These are phyloP conservation scores for Pseudorectes ferrugineus DNA, from an alignment of 2,113 vertebrate genomes.

Conservation along the genomic window DNA sequence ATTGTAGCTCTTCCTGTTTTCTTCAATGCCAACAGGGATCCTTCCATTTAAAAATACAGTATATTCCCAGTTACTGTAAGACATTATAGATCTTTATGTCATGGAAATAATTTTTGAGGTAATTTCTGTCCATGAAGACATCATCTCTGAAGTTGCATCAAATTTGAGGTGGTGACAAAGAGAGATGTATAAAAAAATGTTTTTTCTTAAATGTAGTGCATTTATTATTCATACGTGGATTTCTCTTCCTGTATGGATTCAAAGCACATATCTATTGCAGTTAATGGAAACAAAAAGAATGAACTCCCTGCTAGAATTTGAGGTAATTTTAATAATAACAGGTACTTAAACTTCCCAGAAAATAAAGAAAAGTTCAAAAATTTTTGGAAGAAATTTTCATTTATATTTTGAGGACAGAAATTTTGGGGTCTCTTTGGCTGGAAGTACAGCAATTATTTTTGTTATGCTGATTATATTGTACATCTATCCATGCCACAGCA, in stretches of 20 bases:
- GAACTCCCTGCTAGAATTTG: neutral
- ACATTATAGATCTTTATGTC: neutral
- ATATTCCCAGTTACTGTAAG: neutral
- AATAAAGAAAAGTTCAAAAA: neutral
- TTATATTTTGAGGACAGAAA: neutral
- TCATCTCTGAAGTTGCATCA: neutral
- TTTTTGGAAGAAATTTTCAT: neutral
- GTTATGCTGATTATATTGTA: neutral
- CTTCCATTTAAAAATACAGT: neutral
- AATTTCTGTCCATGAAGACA: neutral
- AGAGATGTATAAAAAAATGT: neutral
- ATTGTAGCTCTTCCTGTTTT: neutral
- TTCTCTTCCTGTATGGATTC: neutral
- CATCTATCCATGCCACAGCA: neutral
- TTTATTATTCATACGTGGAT: neutral
- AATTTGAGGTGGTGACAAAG: neutral
- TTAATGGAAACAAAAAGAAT: neutral
- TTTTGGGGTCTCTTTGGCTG: neutral
- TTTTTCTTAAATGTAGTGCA: neutral
- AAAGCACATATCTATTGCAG: neutral
- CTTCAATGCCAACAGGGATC: neutral
- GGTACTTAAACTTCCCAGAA: neutral
- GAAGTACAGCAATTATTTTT: neutral
- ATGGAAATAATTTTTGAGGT: neutral
- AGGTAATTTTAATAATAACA: neutral